Percentiles rank a stretch among this genome's conserved stretches.
phyloP scores from a whole-genome alignment of 2,888 invertebrate species.

The Mimas tiliae region DNA sequence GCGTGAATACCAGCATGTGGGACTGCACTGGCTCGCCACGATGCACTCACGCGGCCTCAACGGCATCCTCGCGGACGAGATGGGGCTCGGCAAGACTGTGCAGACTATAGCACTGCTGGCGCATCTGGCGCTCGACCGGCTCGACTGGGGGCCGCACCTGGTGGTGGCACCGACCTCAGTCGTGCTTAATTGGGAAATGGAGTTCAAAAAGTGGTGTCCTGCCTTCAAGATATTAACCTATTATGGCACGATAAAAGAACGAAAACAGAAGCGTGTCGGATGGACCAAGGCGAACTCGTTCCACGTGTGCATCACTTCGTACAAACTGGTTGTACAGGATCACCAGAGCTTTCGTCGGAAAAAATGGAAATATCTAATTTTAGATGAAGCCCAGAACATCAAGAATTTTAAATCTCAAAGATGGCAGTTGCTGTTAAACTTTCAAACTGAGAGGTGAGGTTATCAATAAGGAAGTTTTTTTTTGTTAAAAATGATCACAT shows the following conservation, averaged over 20 bases:
- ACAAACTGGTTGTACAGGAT: constrained; percentile 99
- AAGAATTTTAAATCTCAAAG: constrained; percentile 99
- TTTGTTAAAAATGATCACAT: too few relatives aligned
- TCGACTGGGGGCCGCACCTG: constrained; percentile 99
- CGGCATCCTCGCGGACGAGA: constrained; percentile 98
- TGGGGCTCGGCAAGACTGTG: constrained; percentile 98
- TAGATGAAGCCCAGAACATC: constrained; percentile 99
- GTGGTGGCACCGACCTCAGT: constrained; percentile 99
- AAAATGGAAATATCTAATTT: constrained; percentile 98
- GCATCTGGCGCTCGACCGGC: constrained; percentile 95
- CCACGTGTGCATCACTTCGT: constrained; percentile 98
- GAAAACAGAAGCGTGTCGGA: constrained; percentile 94
- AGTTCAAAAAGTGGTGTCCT: constrained; percentile 99
- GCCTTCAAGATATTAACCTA: constrained; percentile 99
- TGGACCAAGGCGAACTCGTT: constrained; percentile 99
- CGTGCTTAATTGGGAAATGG: constrained; percentile 99
- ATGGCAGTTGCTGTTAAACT: constrained; percentile 98
- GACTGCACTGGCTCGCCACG: constrained; percentile 98
- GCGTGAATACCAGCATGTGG: constrained; percentile 98
- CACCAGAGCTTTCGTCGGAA: constrained; percentile 98
- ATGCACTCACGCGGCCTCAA: constrained; percentile 98
- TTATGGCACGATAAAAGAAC: constrained; percentile 98
- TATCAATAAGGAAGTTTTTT: too few relatives aligned
- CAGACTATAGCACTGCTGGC: constrained; percentile 98
- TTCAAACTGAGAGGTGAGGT: constrained; percentile 93